These are phyloP conservation scores for Hydropsyche tenuis DNA, from an alignment of 1,140 invertebrate species.

Conservation along the genomic window DNA sequence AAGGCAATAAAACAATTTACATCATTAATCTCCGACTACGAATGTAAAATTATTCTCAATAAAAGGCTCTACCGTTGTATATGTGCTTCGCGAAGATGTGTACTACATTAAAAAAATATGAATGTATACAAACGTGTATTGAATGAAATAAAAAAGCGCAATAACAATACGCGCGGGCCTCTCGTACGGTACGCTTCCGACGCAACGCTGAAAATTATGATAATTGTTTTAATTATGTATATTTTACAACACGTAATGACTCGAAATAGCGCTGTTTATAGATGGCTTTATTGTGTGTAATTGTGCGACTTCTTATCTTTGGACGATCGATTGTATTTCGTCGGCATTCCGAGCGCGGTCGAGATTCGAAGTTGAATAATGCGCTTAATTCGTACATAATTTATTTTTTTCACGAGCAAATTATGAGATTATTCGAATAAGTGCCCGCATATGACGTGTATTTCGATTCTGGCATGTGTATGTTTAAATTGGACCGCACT, in stretches of 20 bases:
- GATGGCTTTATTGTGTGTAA: constrained; percentile 47
- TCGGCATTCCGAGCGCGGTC: neutral
- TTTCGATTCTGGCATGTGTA: too few relatives aligned
- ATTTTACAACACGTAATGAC: constrained; percentile 50
- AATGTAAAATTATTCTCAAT: constrained; percentile 36
- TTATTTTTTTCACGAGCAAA: too few relatives aligned
- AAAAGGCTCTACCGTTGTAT: constrained; percentile 13
- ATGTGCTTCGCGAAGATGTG: neutral
- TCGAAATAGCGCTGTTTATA: constrained; percentile 46
- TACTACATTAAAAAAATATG: too few relatives aligned
- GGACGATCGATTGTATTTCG: constrained; percentile 9
- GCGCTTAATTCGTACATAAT: neutral
- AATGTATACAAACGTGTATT: neutral
- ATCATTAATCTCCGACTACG: constrained; percentile 35
- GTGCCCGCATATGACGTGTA: too few relatives aligned
- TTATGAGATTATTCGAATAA: too few relatives aligned
- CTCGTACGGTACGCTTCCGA: constrained; percentile 14
- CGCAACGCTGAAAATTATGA: constrained; percentile 44
- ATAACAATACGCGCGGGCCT: constrained; percentile 14
- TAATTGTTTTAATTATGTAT: constrained; percentile 50
- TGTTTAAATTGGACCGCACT: too few relatives aligned
- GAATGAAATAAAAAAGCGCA: constrained; percentile 10
- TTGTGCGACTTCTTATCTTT: constrained; percentile 34
- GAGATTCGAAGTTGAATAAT: neutral
- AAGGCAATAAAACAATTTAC: constrained; percentile 37